phyloP scores from a whole-genome alignment of 2,113 vertebrate genomes.

The Arothron firmamentum region DNA sequence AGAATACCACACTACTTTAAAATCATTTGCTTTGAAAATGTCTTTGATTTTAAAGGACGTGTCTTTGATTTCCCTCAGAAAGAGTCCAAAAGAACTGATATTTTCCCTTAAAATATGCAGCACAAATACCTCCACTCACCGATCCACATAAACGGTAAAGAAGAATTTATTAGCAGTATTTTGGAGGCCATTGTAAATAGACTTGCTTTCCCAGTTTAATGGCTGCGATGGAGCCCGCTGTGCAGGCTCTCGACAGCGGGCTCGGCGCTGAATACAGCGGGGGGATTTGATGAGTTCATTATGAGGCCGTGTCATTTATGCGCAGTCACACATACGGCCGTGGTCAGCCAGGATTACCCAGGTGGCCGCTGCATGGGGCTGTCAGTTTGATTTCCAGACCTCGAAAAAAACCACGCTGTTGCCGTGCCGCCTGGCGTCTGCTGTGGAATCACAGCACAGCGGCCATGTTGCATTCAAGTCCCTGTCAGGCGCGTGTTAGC shows the following conservation, averaged over 20 bases:
- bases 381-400: conserved; percentile 63
- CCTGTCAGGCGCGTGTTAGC: conserved; percentile 18
- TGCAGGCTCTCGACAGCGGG: conserved; percentile 36
- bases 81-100: too few relatives aligned
- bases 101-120: too few relatives aligned
- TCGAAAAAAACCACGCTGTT: conserved; percentile 35
- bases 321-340: conserved; percentile 66
- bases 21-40: too few relatives aligned
- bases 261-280: conserved; percentile 38
- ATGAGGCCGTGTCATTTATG: conserved; percentile 64
- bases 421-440: conserved; percentile 20
- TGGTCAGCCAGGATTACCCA: conserved; percentile 69
- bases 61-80: too few relatives aligned
- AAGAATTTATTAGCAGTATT: too few relatives aligned
- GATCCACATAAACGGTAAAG: too few relatives aligned
- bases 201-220: too few relatives aligned
- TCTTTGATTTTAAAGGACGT: too few relatives aligned
- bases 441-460: conserved; percentile 24
- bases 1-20: too few relatives aligned
- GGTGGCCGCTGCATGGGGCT: conserved; percentile 59
- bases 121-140: too few relatives aligned
- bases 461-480: conserved; percentile 18
- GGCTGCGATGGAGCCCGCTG: conserved; percentile 16
- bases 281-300: conserved; percentile 68
- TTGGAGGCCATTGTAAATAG: too few relatives aligned